Conservation (phyloP, 2,797 vertebrate species). For the Hephaestus fuliginosus region DNA sequence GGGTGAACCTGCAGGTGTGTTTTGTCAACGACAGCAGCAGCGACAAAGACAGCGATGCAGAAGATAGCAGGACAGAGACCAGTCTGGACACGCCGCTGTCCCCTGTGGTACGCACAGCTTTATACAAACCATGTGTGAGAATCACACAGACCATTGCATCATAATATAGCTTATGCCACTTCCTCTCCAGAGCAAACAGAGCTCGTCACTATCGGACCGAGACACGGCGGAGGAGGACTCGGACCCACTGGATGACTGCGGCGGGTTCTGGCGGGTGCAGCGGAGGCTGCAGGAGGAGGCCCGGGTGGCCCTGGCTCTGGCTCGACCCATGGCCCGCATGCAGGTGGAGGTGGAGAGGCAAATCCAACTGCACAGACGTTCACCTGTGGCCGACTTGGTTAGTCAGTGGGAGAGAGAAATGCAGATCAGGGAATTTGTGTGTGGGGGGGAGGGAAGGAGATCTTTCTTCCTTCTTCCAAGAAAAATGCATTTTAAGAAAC, state of each 20-base stretch:
- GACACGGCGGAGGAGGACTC: slow-evolving; percentile 97
- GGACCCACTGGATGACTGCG: slow-evolving; percentile 93
- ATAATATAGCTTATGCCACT: background rate
- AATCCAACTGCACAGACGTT: slow-evolving; percentile 93
- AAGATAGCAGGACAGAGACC: slow-evolving; percentile 97
- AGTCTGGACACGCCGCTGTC: slow-evolving; percentile 96
- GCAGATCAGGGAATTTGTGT: slow-evolving; percentile 12
- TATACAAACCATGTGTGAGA: background rate
- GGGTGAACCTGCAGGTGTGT: slow-evolving; percentile 97
- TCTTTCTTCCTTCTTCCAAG: background rate
- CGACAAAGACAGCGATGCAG: slow-evolving; percentile 97
- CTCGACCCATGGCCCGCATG: slow-evolving; percentile 98
- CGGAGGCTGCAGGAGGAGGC: slow-evolving; percentile 95
- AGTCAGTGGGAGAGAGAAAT: slow-evolving; percentile 69
- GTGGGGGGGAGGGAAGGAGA: background rate
- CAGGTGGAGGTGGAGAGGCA: slow-evolving; percentile 98
- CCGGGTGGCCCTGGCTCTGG: slow-evolving; percentile 95
- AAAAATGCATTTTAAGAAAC: slow-evolving; percentile 4
- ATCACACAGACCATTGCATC: slow-evolving; percentile 7
- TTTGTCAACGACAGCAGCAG: slow-evolving; percentile 98
- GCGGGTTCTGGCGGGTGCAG: slow-evolving; percentile 95
- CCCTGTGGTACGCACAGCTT: slow-evolving; percentile 88
- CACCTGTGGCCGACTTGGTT: slow-evolving; percentile 95
- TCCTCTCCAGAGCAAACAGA: slow-evolving; percentile 94
- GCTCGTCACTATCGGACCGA: slow-evolving; percentile 95